Conservation (phyloP, 37 sponge, comb jelly and placozoan species). For the Spongia lamella region DNA sequence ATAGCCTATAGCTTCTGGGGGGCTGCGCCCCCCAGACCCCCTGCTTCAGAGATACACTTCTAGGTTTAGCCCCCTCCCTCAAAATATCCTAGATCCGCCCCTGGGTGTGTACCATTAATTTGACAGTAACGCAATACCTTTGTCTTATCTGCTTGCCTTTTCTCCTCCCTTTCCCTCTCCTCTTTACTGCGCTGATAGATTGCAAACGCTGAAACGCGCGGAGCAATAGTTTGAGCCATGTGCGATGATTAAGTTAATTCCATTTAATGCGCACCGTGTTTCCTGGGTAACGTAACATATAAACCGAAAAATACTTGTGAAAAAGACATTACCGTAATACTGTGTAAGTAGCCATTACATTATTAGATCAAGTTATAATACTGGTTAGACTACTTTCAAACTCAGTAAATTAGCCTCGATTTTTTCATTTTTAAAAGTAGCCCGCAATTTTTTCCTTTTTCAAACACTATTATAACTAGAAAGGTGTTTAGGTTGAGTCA, state of each 20-base stretch:
- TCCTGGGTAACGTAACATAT: constrained; percentile 42
- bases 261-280: constrained; percentile 23
- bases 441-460: background rate
- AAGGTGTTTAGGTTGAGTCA: background rate
- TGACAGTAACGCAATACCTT: background rate
- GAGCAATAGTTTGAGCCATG: background rate
- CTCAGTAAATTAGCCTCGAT: background rate
- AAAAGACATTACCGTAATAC: too few species aligned
- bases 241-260: background rate
- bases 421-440: background rate
- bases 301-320: too few species aligned
- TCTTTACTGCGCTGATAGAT: constrained; percentile 8
- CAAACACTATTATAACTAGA: background rate
- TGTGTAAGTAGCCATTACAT: too few species aligned
- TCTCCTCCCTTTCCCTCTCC: background rate
- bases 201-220: constrained; percentile 14
- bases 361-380: too few species aligned
- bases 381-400: background rate
- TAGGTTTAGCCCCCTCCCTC: too few species aligned
- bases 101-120: too few species aligned
- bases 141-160: background rate
- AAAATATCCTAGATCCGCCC: too few species aligned
- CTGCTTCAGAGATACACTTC: too few species aligned
- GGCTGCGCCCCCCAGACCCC: too few species aligned
- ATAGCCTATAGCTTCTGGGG: too few species aligned